Conservation (phyloP, 2,888 invertebrate species). For the Cosmopolites sordidus region DNA sequence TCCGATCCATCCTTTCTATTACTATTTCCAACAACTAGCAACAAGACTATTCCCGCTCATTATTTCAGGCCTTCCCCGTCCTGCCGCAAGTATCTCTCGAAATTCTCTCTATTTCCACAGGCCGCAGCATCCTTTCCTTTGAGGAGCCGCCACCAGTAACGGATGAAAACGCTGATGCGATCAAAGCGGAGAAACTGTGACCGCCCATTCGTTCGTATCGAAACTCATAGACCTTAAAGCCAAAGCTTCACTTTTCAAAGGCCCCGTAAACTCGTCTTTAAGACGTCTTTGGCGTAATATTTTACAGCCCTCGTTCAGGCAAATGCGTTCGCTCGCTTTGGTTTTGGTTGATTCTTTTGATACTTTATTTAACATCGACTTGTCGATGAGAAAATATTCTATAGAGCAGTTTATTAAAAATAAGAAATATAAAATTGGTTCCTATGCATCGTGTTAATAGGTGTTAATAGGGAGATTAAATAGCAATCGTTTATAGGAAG, state of each 20-base stretch:
- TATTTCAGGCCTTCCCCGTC: constrained; percentile 5
- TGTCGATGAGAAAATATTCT: too few relatives aligned
- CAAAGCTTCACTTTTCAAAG: constrained; percentile 25
- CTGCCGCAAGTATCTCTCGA: constrained; percentile 14
- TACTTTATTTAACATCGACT: constrained; percentile 13
- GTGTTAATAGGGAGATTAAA: too few relatives aligned
- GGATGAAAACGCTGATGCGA: constrained; percentile 29
- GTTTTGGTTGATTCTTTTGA: constrained; percentile 18
- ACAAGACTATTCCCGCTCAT: not conserved
- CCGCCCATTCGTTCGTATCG: constrained; percentile 32
- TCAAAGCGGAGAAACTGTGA: constrained; percentile 33
- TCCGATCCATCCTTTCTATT: too few relatives aligned
- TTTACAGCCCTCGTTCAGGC: constrained; percentile 23
- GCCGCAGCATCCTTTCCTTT: constrained; percentile 27
- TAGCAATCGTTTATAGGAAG: too few relatives aligned
- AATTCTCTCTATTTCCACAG: constrained; percentile 16
- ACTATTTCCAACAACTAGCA: not conserved
- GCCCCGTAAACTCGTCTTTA: constrained; percentile 22
- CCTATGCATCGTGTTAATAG: too few relatives aligned
- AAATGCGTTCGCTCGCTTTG: constrained; percentile 17
- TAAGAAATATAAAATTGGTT: too few relatives aligned
- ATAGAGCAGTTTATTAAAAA: too few relatives aligned
- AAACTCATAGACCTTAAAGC: constrained; percentile 29
- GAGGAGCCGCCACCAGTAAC: constrained; percentile 29
- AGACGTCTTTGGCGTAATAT: constrained; percentile 22